phyloP scores from a whole-genome alignment of 1,140 invertebrate species.

The Sinella curviseta region DNA sequence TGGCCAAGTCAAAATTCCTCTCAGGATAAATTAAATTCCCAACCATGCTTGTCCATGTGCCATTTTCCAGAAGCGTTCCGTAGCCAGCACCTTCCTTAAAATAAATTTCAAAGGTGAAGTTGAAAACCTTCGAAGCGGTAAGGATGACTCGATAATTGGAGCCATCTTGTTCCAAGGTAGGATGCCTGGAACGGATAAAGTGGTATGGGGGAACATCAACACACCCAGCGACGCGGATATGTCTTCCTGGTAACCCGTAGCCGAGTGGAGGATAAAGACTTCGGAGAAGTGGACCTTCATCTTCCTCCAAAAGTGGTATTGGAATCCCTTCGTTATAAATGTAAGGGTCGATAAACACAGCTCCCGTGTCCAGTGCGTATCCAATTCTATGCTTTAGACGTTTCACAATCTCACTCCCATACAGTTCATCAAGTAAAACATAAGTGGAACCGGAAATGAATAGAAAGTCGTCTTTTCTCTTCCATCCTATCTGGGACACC shows the following conservation, averaged over 20 bases:
- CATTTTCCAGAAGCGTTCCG: conserved; percentile 18
- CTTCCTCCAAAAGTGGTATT: not conserved
- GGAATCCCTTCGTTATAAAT: not conserved
- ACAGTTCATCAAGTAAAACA: too few relatives aligned
- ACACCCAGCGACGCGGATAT: not conserved
- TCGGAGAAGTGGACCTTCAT: not conserved
- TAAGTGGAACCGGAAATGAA: too few relatives aligned
- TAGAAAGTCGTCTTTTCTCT: too few relatives aligned
- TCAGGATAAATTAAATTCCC: conserved; percentile 20
- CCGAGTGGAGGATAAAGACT: not conserved
- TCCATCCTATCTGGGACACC: not conserved
- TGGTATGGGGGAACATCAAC: not conserved
- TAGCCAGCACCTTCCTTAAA: not conserved
- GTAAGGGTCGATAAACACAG: too few relatives aligned
- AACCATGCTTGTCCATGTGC: conserved; percentile 29
- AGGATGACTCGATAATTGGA: conserved; percentile 1
- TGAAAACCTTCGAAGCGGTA: not conserved
- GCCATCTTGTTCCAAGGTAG: not conserved
- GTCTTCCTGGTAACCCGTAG: not conserved
- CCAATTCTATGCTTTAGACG: too few relatives aligned
- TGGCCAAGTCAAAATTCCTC: conserved; percentile 7
- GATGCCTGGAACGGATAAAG: not conserved
- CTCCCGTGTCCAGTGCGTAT: too few relatives aligned
- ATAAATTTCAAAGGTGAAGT: conserved; percentile 15
- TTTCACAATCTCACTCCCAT: too few relatives aligned